A percentile compares a stretch with the other conserved stretches of the same genome.
phyloP scores from a whole-genome alignment of 30 jellyfish, hydroid and myxozoan genomes.

The Aurelia sp. region DNA sequence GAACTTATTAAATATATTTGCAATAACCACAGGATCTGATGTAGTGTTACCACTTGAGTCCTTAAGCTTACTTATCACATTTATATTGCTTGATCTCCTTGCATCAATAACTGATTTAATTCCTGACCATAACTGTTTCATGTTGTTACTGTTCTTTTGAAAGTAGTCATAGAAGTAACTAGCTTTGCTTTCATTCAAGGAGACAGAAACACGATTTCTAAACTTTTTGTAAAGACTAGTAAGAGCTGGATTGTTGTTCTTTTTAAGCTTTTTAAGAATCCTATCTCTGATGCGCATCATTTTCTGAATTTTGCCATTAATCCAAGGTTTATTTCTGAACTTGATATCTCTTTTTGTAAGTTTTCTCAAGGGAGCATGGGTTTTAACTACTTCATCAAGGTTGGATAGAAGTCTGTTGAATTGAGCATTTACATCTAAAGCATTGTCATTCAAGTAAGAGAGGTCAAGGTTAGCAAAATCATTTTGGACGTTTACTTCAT shows the following conservation, averaged over 20 bases:
- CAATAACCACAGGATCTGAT: too few species aligned
- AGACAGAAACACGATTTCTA: conserved; percentile 44
- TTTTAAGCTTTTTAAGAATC: background rate
- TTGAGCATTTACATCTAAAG: conserved; percentile 40
- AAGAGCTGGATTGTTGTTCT: conserved; percentile 40
- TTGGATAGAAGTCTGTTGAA: conserved; percentile 55
- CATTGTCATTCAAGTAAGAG: conserved; percentile 15
- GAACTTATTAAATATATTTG: too few species aligned
- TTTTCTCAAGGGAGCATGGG: conserved; percentile 50
- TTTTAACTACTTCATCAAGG: conserved; percentile 40
- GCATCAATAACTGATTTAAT: too few species aligned
- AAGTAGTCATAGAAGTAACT: too few species aligned
- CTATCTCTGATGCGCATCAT: too few species aligned
- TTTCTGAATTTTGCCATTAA: too few species aligned
- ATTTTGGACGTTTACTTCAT: conserved; percentile 30
- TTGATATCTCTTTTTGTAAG: conserved; percentile 37
- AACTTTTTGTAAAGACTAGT: conserved; percentile 29
- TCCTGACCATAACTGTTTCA: too few species aligned
- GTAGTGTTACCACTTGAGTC: too few species aligned
- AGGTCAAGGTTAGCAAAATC: conserved; percentile 51
- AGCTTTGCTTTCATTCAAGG: background rate
- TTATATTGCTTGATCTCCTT: too few species aligned
- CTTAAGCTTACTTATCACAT: too few species aligned
- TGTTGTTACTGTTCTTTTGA: too few species aligned
- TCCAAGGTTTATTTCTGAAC: too few species aligned